A percentile compares a stretch with the other conserved stretches of the same genome.
Evolutionary conservation across 53 echinoderm and acorn worm species (phyloP).

Genomic region (Stichopus horrens): DNA sequence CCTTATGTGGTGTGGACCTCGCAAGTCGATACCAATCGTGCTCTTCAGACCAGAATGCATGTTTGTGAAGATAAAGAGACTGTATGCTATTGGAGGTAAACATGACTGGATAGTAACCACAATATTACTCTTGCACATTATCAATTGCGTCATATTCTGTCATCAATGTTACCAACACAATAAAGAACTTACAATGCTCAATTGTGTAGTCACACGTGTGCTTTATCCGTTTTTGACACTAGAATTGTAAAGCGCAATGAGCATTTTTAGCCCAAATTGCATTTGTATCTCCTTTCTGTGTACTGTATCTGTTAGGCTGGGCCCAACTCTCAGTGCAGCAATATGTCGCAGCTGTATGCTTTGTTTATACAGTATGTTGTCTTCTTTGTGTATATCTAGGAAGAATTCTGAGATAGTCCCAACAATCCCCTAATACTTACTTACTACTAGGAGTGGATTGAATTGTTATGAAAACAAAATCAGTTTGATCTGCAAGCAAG

Average conservation of each 20-base stretch:
- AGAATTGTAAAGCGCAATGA: background rate
- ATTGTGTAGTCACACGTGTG: background rate
- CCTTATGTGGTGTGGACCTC: constrained; percentile 85
- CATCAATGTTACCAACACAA: background rate
- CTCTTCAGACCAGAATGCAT: constrained; percentile 85
- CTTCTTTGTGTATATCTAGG: too few species aligned
- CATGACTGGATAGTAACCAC: background rate
- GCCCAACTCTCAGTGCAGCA: too few species aligned
- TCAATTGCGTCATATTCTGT: background rate
- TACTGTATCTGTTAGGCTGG: too few species aligned
- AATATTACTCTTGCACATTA: background rate
- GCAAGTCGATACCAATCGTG: constrained; percentile 75
- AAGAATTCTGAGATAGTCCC: too few species aligned
- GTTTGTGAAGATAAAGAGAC: constrained; percentile 76
- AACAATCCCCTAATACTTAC: too few species aligned
- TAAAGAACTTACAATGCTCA: background rate
- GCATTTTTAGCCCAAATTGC: too few species aligned
- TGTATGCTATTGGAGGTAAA: constrained; percentile 91
- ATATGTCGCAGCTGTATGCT: too few species aligned
- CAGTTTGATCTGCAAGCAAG: too few species aligned
- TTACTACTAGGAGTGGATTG: too few species aligned
- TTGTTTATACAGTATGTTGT: too few species aligned
- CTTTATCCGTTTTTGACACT: background rate
- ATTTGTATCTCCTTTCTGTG: too few species aligned
- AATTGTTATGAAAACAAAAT: too few species aligned